Percentiles rank a stretch among this genome's conserved stretches.
phyloP scores from a whole-genome alignment of 2,113 vertebrate species.

The Hucho hucho region DNA sequence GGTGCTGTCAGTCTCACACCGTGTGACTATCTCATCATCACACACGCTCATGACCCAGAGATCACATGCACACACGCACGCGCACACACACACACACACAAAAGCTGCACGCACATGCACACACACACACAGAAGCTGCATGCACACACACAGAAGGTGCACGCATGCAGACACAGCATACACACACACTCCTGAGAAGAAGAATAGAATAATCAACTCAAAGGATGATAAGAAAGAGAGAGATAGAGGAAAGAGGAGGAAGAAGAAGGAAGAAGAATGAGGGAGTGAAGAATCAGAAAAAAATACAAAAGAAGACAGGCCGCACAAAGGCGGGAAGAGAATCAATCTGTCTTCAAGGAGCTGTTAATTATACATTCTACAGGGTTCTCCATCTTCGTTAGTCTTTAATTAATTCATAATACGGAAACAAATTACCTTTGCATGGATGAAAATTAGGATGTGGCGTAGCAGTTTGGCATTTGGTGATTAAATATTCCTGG shows the following conservation, averaged over 20 bases:
- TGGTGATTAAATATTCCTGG: slow-evolving; percentile 80
- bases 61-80: too few species aligned
- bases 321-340: slow-evolving; percentile 36
- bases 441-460: slow-evolving; percentile 80
- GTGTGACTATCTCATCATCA: too few species aligned
- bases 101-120: too few species aligned
- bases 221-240: slow-evolving; percentile 16
- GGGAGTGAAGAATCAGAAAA: background rate
- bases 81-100: too few species aligned
- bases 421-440: slow-evolving; percentile 84
- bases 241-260: background rate
- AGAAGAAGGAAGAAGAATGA: slow-evolving; percentile 15
- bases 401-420: slow-evolving; percentile 84
- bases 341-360: slow-evolving; percentile 72
- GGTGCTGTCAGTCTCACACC: too few species aligned
- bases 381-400: slow-evolving; percentile 80
- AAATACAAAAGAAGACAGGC: background rate
- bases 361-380: slow-evolving; percentile 77
- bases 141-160: too few species aligned
- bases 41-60: too few species aligned
- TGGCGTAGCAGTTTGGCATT: slow-evolving; percentile 78
- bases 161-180: too few species aligned
- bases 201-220: background rate
- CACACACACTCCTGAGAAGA: background rate
- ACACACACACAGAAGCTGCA: too few species aligned